Percentiles rank a stretch among this genome's conserved stretches.
These are phyloP conservation scores for Macrocentrus cingulum DNA, from an alignment of 1,140 invertebrate species.

Conservation along the genomic window DNA sequence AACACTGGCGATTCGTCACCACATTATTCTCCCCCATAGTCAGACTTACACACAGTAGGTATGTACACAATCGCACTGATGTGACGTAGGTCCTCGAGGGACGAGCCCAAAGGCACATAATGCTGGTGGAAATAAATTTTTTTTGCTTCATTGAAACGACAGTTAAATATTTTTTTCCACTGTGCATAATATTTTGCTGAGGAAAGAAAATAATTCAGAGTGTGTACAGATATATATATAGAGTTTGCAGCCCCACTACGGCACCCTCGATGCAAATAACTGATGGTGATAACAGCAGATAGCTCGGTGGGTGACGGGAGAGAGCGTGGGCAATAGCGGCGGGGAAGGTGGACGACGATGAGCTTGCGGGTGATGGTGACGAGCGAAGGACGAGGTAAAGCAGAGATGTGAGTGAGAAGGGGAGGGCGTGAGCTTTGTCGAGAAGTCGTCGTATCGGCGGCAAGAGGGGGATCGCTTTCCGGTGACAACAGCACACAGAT, in stretches of 20 bases:
- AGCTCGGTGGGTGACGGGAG: constrained; percentile 37
- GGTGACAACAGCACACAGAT: constrained; percentile 28
- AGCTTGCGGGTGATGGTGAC: constrained; percentile 16
- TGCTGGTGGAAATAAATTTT: no score
- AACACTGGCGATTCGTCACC: constrained; percentile 47
- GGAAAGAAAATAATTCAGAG: no score
- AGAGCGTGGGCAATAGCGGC: constrained; percentile 7
- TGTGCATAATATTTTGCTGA: no score
- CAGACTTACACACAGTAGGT: no score
- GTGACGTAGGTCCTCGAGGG: no score
- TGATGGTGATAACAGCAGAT: constrained; percentile 56
- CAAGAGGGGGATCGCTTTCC: constrained; percentile 24
- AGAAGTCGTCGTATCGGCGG: no score
- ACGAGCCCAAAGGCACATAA: no score
- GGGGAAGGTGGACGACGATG: constrained; percentile 10
- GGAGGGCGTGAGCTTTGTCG: constrained; percentile 22
- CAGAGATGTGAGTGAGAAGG: constrained; percentile 22
- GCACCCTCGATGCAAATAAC: constrained; percentile 50
- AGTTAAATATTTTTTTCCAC: no score
- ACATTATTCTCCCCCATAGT: not conserved
- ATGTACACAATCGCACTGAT: no score
- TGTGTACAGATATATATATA: no score
- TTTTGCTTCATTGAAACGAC: no score
- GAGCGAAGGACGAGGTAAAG: constrained; percentile 7
- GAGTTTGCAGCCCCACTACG: not conserved